Percentiles rank a stretch among this genome's conserved stretches.
These are phyloP conservation scores for Pandemis cinnamomeana DNA, from an alignment of 2,888 invertebrate genomes.

Conservation along the genomic window DNA sequence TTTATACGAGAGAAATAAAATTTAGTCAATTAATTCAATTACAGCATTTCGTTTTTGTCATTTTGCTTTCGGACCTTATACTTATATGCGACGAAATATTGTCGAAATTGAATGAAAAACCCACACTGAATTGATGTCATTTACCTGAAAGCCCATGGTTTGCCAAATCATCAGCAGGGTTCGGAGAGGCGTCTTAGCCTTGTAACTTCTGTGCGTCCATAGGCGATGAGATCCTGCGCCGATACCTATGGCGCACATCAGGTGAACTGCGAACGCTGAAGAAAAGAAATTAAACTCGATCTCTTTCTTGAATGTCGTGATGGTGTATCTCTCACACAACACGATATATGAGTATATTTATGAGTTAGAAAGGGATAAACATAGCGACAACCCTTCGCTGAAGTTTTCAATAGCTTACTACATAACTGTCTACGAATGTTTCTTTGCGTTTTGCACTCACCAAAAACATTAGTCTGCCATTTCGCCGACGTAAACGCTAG, in stretches of 20 bases:
- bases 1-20: not conserved
- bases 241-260: conserved; percentile 91
- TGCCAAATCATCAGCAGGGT: conserved; percentile 93
- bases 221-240: conserved; percentile 98
- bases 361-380: too few species aligned
- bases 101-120: too few species aligned
- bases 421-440: too few species aligned
- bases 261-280: conserved; percentile 87
- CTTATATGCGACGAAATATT: too few species aligned
- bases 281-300: not conserved
- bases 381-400: too few species aligned
- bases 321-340: too few species aligned
- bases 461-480: conserved; percentile 86
- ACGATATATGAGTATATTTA: too few species aligned
- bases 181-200: conserved; percentile 93
- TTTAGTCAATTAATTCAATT: too few species aligned
- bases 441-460: conserved; percentile 73
- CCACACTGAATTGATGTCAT: not conserved
- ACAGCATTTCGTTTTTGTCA: too few species aligned
- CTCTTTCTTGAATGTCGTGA: too few species aligned
- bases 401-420: too few species aligned
- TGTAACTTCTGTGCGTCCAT: conserved; percentile 97
- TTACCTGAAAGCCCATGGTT: conserved; percentile 93
- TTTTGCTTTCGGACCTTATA: too few species aligned
- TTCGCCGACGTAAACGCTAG: conserved; percentile 87